Evolutionary conservation across 2,113 vertebrate species (phyloP), one percentile per base, ranked within the genome.

Genomic region (Lontra canadensis): DNA sequence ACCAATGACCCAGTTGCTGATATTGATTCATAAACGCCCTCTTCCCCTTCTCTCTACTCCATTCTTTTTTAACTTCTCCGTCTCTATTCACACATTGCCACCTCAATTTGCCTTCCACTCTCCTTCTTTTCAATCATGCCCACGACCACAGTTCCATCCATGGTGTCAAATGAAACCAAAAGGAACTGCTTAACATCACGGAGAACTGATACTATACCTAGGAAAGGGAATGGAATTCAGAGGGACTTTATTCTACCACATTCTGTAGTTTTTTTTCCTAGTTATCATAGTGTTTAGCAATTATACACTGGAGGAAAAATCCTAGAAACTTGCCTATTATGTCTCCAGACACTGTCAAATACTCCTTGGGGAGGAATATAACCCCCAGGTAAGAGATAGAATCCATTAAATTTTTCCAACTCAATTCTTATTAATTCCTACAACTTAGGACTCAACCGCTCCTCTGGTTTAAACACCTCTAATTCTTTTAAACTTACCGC

Each of bases 381-480:
- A 44, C 21, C 4, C 21, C 31, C 2, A 61, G 47, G 25, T 89
- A 26, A 84, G 90, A 94, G 81, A 21, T 23, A 11, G 63, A 88
- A 76, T 9, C 67, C 82, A 93, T 34, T n/a, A 39, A 95, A 81
- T 78, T 29, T 76, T 90, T 34, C 74, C 34, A 74, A 81, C 14
- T 44, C 73, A 90, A 71, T 94, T 95, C 61, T 73, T 83, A 90
- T 15, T 85, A 97, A 84, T 74, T 61, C 47, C 8, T 96, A 83
- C 59, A 86, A n/a, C 25, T 42, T 82, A 69, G 21, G 44, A 88
- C 34, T 25, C 34, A 47, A 7, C 39, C 65, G 36, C n/a, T 82
- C 23, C 44, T 80, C 31, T 85, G 10, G 31, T 63, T 95, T 89
- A 89, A 92, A 78, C 25, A 67, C 11, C 39, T 84, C 55, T 65